Evolutionary conservation across 2,113 vertebrate species (phyloP), one percentile per base, ranked within the genome.

Genomic region (Eptatretus burgeri): DNA sequence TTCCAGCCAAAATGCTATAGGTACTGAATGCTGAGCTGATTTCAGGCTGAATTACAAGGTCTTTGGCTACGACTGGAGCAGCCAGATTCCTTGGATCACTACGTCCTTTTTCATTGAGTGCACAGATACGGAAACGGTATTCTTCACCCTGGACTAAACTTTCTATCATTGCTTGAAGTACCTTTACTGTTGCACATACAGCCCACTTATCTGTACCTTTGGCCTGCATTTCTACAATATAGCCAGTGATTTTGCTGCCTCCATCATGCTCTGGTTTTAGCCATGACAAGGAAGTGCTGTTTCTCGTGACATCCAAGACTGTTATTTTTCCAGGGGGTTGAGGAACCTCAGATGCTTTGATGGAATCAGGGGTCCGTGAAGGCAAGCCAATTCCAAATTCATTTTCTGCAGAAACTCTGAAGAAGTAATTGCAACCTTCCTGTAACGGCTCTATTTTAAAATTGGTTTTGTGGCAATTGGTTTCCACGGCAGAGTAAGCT

Each of bases 321-420:
- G 69, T 81, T 73, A 98, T 76, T 74, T 80, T 93, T 70, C 82
- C 82, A 69, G 91, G 91, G 72, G 77, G 77, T 66, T 95, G 89
- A 66, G 91, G 89, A 64, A 91, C 85, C 75, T 98, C 91, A 73
- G 91, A 87, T 69, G 87, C 78, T 69, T 98, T 98, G 69, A 98
- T 65, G 64, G 91, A 80, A 62, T 98, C 84, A 51, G 70, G 66
- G 41, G 80, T 93, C 71, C 73, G 75, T n/a, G 81, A 83, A 62
- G 87, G 82, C 67, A 94, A 71, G 20, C 89, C 91, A 66, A 93
- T 77, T 65, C 91, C 91, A 67, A 85, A 80, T 69, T 80, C 80
- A 62, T 98, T 98, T 70, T 94, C 91, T 67, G 87, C 91, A 68
- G 77, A 78, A 51, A 98, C 75, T 77, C 87, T 76, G 67, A 95